Base-by-base conservation (phyloP, 2,113 vertebrate genomes). In the Trematomus loennbergii region DNA sequence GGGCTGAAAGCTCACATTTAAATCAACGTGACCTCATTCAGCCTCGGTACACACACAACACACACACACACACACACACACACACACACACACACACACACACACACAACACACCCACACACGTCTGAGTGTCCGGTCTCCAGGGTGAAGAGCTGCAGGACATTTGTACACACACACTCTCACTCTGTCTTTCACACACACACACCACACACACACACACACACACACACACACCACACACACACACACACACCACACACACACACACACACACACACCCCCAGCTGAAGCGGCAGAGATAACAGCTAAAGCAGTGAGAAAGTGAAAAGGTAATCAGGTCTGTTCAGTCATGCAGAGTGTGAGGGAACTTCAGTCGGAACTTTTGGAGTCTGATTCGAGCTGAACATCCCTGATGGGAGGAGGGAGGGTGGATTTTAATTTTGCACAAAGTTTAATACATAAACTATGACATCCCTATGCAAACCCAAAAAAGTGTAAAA, bases 311-410 rank as follows among this genome's bases (percentile, higher is more conserved):
- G n/a, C 85, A 83, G 79, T 60, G 50, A 78, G 76, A 79, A 85
- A 83, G 79, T 60, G 46, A 78, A 79, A 79, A 85, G 86, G 78
- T 83, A 83, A 88, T 90, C 89, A 75, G 77, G 76, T 73, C 61
- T 62, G 79, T 10, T 87, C 79, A 83, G 70, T 63, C 84, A 79
- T 78, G 87, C 79, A 70, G 81, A 77, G 67, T 43, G 60, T 1
- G 54, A 72, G 50, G 33, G 64, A 87, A 80, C 73, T 76, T 82
- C 66, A 45, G 15, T 12, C 0, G 9, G 0, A 77, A 83, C 83
- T 84, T 53, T 84, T 61, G 59, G 36, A 54, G 71, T 67, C 29
- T 75, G 68, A 71, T 64, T 83, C 5, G 20, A 66, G 66, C 60
- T 12, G 65, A 78, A 17, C 70, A 3, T 36, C 25, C 52, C 13